These are phyloP conservation scores for Helicoverpa zea DNA, from an alignment of 1,140 invertebrate species.

Conservation along the genomic window DNA sequence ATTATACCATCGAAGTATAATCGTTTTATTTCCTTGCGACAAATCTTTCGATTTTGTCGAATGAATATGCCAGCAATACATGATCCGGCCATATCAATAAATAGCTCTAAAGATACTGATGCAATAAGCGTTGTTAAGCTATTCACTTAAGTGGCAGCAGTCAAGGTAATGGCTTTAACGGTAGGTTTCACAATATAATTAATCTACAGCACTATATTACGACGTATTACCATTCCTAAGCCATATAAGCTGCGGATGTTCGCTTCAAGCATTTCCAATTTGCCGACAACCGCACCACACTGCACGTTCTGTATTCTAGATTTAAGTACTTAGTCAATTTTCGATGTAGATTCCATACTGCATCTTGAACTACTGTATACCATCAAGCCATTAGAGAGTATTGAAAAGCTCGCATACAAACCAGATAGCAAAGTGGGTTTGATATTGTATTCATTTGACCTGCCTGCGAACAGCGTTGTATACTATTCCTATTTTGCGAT, in stretches of 20 bases:
- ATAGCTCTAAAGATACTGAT: neutral
- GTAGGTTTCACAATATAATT: slow-evolving; percentile 3
- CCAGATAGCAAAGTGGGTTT: slow-evolving; percentile 21
- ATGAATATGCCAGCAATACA: neutral
- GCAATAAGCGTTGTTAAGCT: neutral
- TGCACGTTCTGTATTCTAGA: neutral
- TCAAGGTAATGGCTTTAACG: slow-evolving; percentile 12
- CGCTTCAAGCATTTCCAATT: slow-evolving; percentile 31
- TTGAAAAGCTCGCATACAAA: slow-evolving; percentile 27
- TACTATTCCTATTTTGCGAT: slow-evolving; percentile 41
- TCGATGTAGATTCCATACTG: neutral
- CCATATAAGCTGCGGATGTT: slow-evolving; percentile 4
- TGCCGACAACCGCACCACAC: slow-evolving; percentile 9
- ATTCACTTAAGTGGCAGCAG: neutral
- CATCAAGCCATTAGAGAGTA: slow-evolving; percentile 16
- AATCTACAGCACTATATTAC: slow-evolving; percentile 15
- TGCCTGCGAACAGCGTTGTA: slow-evolving; percentile 14
- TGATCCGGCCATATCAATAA: neutral
- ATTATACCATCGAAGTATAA: slow-evolving; percentile 11
- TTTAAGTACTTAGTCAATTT: neutral
- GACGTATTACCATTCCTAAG: slow-evolving; percentile 17
- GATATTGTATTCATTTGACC: slow-evolving; percentile 26
- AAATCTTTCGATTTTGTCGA: neutral
- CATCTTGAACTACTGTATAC: neutral
- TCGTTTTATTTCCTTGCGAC: slow-evolving; percentile 2